Base-by-base conservation (phyloP, 1,140 invertebrate genomes). In the Brachystomella parvula region DNA sequence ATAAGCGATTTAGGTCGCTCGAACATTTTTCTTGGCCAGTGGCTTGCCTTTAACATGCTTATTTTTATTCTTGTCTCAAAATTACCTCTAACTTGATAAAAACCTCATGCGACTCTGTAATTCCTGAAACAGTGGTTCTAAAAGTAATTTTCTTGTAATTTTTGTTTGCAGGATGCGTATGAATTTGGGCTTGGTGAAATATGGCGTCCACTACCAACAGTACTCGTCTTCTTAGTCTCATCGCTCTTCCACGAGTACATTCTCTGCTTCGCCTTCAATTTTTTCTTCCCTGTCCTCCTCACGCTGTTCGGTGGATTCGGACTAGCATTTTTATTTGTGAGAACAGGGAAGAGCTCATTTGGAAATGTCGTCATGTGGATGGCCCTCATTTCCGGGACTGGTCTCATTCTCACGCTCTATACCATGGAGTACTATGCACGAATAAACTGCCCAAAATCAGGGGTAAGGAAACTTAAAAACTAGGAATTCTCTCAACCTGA, bases 261-360 rank as follows among this genome's bases (percentile, higher is more conserved):
- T 59, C 72, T 96, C 0, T 82, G 83, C 0, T 82, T 90, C 26
- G 82, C 85, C 0, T 86, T 94, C 49, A 82, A 86, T 24, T 89
- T 93, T 75, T 94, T 94, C 76, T 94, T 90, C 73, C 94, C 94
- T 0, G 84, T 93, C 0, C 79, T 96, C 69, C 82, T 94, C 61
- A 66, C 89, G 1, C 72, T 85, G 44, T 92, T 91, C 73, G 83
- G 82, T 0, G 77, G 82, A 0, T 75, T 85, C 33, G 85, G 86
- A 68, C 72, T 78, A 76, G 78, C 83, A 59, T 79, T 89, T 0
- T 83, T 83, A 1, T 66, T 86, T 0, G 79, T 81, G 32, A 79
- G 76, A 31, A 81, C 78, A 24, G 78, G 77, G 1, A 82, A 82
- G 15, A 76, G 75, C 15, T 69, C 79, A n/a, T 61, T 75, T 62